phyloP scores from a whole-genome alignment of 37 sponge, comb jelly and placozoan genomes.

The Geodia barretti region DNA sequence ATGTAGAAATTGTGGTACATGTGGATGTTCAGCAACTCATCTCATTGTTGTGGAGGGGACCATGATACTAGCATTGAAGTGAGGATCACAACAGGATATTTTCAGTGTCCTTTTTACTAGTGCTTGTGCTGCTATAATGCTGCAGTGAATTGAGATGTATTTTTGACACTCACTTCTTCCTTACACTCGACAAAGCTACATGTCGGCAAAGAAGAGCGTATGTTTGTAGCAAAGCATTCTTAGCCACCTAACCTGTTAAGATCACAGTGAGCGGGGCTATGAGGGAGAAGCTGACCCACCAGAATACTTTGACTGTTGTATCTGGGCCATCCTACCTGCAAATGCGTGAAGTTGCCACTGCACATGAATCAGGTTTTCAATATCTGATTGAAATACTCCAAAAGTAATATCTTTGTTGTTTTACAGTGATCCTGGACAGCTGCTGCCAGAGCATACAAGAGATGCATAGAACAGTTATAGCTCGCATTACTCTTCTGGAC shows the following conservation, averaged over 20 bases:
- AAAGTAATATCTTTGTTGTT: no score
- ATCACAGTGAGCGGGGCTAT: neutral
- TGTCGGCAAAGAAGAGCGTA: slow-evolving; percentile 40
- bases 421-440: no score
- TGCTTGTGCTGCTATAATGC: neutral
- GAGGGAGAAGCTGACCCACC: slow-evolving; percentile 17
- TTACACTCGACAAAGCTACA: slow-evolving; percentile 52
- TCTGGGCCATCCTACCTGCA: slow-evolving; percentile 59
- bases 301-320: slow-evolving; percentile 53
- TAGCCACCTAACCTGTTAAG: neutral
- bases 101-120: neutral
- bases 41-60: slow-evolving; percentile 62
- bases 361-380: no score
- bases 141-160: slow-evolving; percentile 20
- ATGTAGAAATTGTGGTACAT: neutral
- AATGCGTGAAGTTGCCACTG: neutral
- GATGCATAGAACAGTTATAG: no score
- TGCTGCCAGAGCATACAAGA: no score
- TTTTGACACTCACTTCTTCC: slow-evolving; percentile 26
- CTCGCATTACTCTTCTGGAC: no score
- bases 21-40: no score
- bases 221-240: neutral
- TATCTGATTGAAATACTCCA: no score
- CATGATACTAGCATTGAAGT: slow-evolving; percentile 54
- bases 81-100: neutral